Base-by-base conservation (phyloP, 2,113 vertebrate species). In the Nansenia antarctica region DNA sequence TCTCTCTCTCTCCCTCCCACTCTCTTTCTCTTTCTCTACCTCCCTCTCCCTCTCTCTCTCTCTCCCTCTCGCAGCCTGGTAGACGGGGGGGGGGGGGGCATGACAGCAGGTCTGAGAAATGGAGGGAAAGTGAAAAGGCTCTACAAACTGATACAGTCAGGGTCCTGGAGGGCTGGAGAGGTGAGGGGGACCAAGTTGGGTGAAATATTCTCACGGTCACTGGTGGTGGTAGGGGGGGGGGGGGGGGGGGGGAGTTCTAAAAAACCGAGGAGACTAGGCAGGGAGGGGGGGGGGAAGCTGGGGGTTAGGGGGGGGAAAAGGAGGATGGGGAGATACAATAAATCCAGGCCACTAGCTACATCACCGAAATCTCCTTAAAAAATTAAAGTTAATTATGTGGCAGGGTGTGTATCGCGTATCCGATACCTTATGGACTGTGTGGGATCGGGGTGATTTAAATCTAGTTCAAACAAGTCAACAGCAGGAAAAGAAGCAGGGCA, bases 61-160 rank as follows among this genome's bases (percentile, higher is more conserved):
- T 52, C 27, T 45, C 22, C 18, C n/a, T n/a, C n/a, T n/a, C n/a
- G n/a, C n/a, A n/a, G n/a, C n/a, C n/a, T n/a, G n/a, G n/a, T n/a
- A n/a, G n/a, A n/a, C n/a, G n/a, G n/a, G 67, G 59, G 66, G 76
- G 74, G 32, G 73, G 82, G 71, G 7, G 74, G 61, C 69, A 80
- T 85, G 70, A 80, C 64, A 84, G 74, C 54, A 73, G 27, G 54
- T 62, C 59, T 67, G 76, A 68, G 45, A 80, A 65, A 69, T 58
- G 12, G 6, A 29, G 7, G 47, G 30, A 72, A 66, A 59, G 61
- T 72, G 59, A 63, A 66, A 59, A 12, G 30, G 22, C 61, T 77
- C 29, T 62, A 70, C 65, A 72, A 74, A 69, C 55, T 24, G 59
- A 67, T 59, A 37, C 47, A 49, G 32, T 49, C 57, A 22, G 52